Evolutionary conservation across 2,797 vertebrate species (phyloP).

Genomic region (Liparis tanakae): DNA sequence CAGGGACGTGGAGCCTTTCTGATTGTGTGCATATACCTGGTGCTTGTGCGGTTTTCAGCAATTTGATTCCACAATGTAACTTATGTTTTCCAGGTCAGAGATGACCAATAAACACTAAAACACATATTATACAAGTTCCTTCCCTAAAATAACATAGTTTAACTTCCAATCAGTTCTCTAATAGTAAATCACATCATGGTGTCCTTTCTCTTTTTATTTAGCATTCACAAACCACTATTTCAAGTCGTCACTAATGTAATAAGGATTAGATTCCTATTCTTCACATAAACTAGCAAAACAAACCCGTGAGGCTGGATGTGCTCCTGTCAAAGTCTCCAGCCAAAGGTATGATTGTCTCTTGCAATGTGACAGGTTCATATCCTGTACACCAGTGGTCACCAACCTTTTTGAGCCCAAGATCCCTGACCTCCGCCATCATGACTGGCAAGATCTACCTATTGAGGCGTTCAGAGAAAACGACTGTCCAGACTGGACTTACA

Average conservation of each 20-base stretch:
- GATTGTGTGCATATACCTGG: constrained; percentile 12
- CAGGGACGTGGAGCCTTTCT: constrained; percentile 14
- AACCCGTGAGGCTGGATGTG: background rate
- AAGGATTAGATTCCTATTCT: too few relatives aligned
- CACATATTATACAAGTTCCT: background rate
- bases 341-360: background rate
- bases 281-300: background rate
- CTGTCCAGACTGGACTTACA: too few relatives aligned
- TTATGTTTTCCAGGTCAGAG: background rate
- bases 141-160: background rate
- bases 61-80: background rate
- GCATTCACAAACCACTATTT: background rate
- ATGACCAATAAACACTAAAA: background rate
- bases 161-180: background rate
- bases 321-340: background rate
- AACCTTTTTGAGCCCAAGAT: too few relatives aligned
- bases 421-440: too few relatives aligned
- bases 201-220: background rate
- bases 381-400: too few relatives aligned
- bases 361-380: background rate
- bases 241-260: background rate
- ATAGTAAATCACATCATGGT: background rate
- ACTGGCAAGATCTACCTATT: too few relatives aligned
- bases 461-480: too few relatives aligned
- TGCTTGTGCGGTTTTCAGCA: constrained; percentile 5